A percentile compares a stretch with the other conserved stretches of the same genome.
Conservation (phyloP, 2,797 vertebrate species). For the Triplophysa bombifrons region DNA sequence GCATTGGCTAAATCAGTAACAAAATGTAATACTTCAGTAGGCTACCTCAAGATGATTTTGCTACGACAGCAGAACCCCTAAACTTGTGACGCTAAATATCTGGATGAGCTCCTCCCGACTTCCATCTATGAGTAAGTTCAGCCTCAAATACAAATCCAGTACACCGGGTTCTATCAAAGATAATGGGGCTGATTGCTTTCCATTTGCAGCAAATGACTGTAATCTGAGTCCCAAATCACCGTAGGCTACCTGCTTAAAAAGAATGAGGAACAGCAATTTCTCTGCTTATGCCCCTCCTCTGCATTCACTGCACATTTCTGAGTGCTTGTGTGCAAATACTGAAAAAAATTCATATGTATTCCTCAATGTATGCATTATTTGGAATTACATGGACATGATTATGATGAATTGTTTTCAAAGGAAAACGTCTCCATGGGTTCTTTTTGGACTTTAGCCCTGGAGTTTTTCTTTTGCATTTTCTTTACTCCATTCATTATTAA, state of each 20-base stretch:
- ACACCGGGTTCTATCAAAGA: conserved; percentile 46
- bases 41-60: background rate
- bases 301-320: background rate
- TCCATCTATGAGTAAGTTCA: conserved; percentile 40
- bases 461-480: background rate
- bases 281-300: conserved; percentile 29
- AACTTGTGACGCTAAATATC: background rate
- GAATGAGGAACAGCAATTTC: background rate
- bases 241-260: conserved; percentile 51
- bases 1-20: too few relatives aligned
- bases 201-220: conserved; percentile 65
- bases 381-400: background rate
- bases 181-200: conserved; percentile 60
- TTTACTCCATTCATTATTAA: conserved; percentile 5
- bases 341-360: background rate
- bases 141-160: conserved; percentile 46
- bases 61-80: background rate
- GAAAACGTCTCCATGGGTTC: background rate
- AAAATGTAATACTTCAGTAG: too few relatives aligned
- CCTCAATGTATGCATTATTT: background rate
- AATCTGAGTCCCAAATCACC: conserved; percentile 62
- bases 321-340: background rate
- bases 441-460: background rate
- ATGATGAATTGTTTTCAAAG: conserved; percentile 34
- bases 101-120: conserved; percentile 30